Evolutionary conservation across 2,888 invertebrate species (phyloP).

Genomic region (Stenodera caucasica): DNA sequence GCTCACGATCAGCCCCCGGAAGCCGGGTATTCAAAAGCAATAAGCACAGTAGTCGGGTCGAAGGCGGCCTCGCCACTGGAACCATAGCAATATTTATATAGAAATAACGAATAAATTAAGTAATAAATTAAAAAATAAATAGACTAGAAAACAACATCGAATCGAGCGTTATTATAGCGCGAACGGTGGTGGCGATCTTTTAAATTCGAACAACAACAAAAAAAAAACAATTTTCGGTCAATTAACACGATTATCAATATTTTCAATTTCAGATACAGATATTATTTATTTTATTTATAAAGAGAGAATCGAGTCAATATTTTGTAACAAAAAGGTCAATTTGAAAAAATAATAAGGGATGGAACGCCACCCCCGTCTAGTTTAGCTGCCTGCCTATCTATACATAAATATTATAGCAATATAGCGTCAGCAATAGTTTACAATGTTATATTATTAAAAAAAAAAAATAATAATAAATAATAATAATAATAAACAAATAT

Average conservation of each 20-base stretch:
- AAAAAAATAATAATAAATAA: constrained; percentile 16
- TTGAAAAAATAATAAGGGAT: constrained; percentile 9
- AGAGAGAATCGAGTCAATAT: background rate
- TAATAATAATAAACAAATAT: constrained; percentile 45
- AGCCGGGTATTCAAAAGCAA: constrained; percentile 59
- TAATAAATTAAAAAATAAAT: constrained; percentile 34
- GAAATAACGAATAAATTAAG: constrained; percentile 49
- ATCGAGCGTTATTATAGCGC: constrained; percentile 30
- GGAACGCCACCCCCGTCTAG: constrained; percentile 42
- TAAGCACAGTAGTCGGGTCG: constrained; percentile 54
- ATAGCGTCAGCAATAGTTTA: constrained; percentile 56
- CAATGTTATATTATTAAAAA: constrained; percentile 36
- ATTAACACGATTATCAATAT: background rate
- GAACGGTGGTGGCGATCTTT: constrained; percentile 26
- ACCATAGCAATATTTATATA: constrained; percentile 57
- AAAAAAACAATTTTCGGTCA: background rate
- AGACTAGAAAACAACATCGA: constrained; percentile 45
- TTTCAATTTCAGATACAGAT: background rate
- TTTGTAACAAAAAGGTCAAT: constrained; percentile 25
- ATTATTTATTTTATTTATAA: background rate
- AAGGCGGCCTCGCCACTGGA: constrained; percentile 47
- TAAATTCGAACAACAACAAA: constrained; percentile 5
- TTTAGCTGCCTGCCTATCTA: constrained; percentile 53
- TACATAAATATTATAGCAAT: constrained; percentile 52
- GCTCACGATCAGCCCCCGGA: constrained; percentile 50